Percentiles rank a stretch among this genome's conserved stretches.
Conservation (phyloP, 2,797 vertebrate genomes). For the Gouania willdenowi region DNA sequence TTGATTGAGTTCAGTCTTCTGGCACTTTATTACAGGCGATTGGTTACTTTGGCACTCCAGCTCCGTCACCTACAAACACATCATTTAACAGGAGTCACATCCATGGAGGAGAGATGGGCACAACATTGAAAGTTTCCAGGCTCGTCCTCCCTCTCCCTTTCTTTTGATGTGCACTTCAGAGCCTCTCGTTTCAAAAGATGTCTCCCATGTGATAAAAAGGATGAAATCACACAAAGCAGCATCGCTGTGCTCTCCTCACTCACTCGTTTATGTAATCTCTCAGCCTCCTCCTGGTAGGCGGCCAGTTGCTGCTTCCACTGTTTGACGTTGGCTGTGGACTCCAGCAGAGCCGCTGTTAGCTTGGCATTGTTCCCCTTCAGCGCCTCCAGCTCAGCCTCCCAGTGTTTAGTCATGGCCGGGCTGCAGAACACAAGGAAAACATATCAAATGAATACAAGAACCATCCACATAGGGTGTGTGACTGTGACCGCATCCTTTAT, state of each 20-base stretch:
- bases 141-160: not conserved
- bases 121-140: not conserved
- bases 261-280: constrained; percentile 95
- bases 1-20: constrained; percentile 96
- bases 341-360: constrained; percentile 93
- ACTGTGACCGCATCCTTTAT: too few relatives aligned
- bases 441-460: too few relatives aligned
- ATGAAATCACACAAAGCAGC: constrained; percentile 24
- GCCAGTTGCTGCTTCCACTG: constrained; percentile 99
- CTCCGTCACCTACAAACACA: constrained; percentile 86
- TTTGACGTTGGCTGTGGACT: constrained; percentile 98
- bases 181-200: constrained; percentile 7
- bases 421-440: constrained; percentile 62
- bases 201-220: constrained; percentile 13
- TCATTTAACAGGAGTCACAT: too few relatives aligned
- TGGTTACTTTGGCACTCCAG: constrained; percentile 96
- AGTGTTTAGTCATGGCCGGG: constrained; percentile 96
- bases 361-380: constrained; percentile 98
- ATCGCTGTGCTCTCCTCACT: constrained; percentile 35
- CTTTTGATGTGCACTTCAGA: constrained; percentile 29
- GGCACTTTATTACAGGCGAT: constrained; percentile 91
- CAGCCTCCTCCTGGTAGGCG: constrained; percentile 97
- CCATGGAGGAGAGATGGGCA: too few relatives aligned
- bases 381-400: constrained; percentile 96
- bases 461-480: too few relatives aligned